These are phyloP conservation scores for Saguinus imperator DNA, from an alignment of 2,113 vertebrate species.

Conservation along the genomic window DNA sequence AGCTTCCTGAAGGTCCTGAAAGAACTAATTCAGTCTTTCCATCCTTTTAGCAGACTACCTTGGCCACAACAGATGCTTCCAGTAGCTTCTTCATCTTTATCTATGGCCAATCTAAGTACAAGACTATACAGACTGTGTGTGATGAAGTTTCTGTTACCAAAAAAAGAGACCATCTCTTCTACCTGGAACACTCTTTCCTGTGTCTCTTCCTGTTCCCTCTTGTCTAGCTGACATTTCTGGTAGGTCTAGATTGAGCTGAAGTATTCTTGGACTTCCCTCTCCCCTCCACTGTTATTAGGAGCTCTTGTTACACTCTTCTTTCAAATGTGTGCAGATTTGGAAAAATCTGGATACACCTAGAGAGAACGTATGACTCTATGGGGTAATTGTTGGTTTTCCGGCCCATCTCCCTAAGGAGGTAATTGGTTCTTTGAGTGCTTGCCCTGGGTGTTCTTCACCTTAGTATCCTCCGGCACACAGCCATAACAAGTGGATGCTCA, in stretches of 20 bases:
- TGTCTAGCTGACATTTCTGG: not conserved
- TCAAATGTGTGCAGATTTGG: not conserved
- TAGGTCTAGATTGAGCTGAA: not conserved
- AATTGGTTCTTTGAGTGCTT: not conserved
- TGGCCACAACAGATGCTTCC: not conserved
- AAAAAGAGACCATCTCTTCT: conserved; percentile 4
- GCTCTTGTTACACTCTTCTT: not conserved
- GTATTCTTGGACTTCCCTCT: not conserved
- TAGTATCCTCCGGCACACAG: too few relatives aligned
- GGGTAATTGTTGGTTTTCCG: not conserved
- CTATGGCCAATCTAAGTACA: not conserved
- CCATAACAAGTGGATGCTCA: too few relatives aligned
- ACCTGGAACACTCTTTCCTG: not conserved
- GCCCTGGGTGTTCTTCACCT: not conserved
- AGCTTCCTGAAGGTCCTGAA: not conserved
- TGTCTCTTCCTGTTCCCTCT: not conserved
- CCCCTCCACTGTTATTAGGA: not conserved
- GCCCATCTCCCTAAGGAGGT: not conserved
- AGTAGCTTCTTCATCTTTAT: not conserved
- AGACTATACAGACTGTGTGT: not conserved
- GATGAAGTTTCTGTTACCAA: not conserved
- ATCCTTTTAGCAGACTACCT: not conserved
- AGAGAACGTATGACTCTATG: not conserved
- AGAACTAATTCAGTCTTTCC: not conserved
- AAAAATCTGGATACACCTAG: not conserved